These are phyloP conservation scores for Scrobipalpa costella DNA, from an alignment of 2,888 invertebrate species.

Conservation along the genomic window DNA sequence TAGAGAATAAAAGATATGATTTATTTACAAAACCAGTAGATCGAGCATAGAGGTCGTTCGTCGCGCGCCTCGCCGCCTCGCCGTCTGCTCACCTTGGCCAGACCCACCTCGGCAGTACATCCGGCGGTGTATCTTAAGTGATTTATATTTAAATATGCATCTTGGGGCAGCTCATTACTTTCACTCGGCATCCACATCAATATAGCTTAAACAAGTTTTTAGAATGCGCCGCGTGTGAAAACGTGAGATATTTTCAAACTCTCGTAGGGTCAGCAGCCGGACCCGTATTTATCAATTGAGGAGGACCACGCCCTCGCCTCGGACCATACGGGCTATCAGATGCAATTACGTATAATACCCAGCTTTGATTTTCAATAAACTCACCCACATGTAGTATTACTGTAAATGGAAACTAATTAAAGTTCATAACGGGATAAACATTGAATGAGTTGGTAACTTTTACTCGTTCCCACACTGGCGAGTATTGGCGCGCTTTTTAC, in stretches of 20 bases:
- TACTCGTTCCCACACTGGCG: constrained; percentile 29
- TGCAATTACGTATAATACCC: constrained; percentile 32
- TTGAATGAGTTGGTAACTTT: constrained; percentile 17
- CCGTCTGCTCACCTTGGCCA: constrained; percentile 71
- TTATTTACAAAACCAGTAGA: constrained; percentile 71
- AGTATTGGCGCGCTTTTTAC: constrained; percentile 39
- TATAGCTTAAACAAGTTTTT: constrained; percentile 30
- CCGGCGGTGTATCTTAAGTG: constrained; percentile 48
- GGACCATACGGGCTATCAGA: constrained; percentile 36
- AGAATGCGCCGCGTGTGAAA: constrained; percentile 28
- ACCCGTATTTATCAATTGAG: constrained; percentile 27
- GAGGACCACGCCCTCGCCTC: constrained; percentile 18
- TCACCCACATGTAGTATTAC: constrained; percentile 34
- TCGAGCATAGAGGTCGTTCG: constrained; percentile 59
- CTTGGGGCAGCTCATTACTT: constrained; percentile 49
- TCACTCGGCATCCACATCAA: constrained; percentile 54
- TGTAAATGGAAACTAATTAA: constrained; percentile 18
- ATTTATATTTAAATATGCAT: constrained; percentile 48
- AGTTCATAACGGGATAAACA: neutral
- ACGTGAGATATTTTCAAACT: constrained; percentile 23
- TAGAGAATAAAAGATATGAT: constrained; percentile 59
- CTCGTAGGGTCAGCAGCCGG: neutral
- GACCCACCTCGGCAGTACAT: constrained; percentile 54
- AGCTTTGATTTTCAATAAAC: constrained; percentile 42
- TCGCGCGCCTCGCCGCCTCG: constrained; percentile 64